phyloP scores from a whole-genome alignment of 2,797 vertebrate species.

The Pempheris klunzingeri region DNA sequence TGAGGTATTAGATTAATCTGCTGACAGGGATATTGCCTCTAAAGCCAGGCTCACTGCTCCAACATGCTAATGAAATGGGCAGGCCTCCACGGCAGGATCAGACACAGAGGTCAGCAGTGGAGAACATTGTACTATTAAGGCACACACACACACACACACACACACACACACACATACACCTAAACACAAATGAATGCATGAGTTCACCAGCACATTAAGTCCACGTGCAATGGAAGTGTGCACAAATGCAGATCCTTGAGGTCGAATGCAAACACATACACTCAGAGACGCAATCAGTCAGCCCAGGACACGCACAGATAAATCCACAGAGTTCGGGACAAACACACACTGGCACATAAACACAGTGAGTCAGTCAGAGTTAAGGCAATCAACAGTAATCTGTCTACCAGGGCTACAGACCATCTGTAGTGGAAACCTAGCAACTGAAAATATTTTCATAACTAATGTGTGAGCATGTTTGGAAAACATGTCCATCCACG shows the following conservation, averaged over 20 bases:
- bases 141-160: conserved; percentile 40
- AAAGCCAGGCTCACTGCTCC: conserved; percentile 84
- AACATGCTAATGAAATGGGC: conserved; percentile 87
- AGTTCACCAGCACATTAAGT: neutral
- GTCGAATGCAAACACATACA: conserved; percentile 30
- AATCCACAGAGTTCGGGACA: conserved; percentile 57
- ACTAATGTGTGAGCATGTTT: conserved; percentile 52
- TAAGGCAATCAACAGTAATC: conserved; percentile 73
- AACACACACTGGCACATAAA: conserved; percentile 52
- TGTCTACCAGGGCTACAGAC: conserved; percentile 53
- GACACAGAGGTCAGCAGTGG: conserved; percentile 80
- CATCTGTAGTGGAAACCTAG: conserved; percentile 65
- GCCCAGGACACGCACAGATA: conserved; percentile 51
- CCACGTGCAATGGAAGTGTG: conserved; percentile 15
- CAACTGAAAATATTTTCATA: conserved; percentile 69
- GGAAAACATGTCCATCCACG: conserved; percentile 26
- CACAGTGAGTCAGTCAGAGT: conserved; percentile 55
- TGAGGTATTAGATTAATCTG: conserved; percentile 87
- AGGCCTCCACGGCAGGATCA: conserved; percentile 83
- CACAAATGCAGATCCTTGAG: conserved; percentile 2
- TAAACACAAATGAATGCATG: neutral
- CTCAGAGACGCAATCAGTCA: conserved; percentile 45
- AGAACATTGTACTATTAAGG: conserved; percentile 68
- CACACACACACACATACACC: neutral
- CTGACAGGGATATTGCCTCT: conserved; percentile 84